Percentiles rank a stretch among this genome's conserved stretches.
These are phyloP conservation scores for Eumaeus atala DNA, from an alignment of 1,140 invertebrate species.

Conservation along the genomic window DNA sequence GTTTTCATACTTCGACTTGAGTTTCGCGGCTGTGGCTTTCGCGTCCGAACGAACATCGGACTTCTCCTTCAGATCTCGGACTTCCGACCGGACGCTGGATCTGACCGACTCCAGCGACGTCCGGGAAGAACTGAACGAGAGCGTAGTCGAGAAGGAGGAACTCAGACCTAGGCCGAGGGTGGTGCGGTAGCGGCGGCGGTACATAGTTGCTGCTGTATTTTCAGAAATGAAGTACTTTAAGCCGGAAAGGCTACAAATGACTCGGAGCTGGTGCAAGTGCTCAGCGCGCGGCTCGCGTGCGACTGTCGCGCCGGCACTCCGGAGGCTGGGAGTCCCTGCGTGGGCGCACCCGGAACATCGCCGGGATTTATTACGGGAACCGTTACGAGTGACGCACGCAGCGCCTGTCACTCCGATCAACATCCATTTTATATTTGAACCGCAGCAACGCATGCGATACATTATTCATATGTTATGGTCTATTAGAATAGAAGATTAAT, in stretches of 20 bases:
- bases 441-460: background rate
- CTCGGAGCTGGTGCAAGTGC: constrained; percentile 14
- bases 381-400: constrained; percentile 39
- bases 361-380: constrained; percentile 54
- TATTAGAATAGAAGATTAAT: too few species aligned
- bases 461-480: too few species aligned
- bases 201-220: constrained; percentile 48
- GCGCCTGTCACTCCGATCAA: constrained; percentile 4
- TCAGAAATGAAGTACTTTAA: too few species aligned
- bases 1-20: constrained; percentile 66
- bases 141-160: constrained; percentile 57
- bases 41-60: constrained; percentile 62
- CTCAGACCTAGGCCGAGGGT: constrained; percentile 58
- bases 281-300: constrained; percentile 25
- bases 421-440: constrained; percentile 6
- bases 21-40: constrained; percentile 59
- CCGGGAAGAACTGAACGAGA: constrained; percentile 46
- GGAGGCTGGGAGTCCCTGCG: constrained; percentile 35
- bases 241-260: too few species aligned
- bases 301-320: constrained; percentile 38
- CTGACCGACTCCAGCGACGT: constrained; percentile 49
- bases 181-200: constrained; percentile 62
- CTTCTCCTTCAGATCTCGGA: constrained; percentile 62
- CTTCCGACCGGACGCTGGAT: constrained; percentile 55
- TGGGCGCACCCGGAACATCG: constrained; percentile 50